phyloP scores from a whole-genome alignment of 2,888 invertebrate genomes.

The Drosophila leonis region DNA sequence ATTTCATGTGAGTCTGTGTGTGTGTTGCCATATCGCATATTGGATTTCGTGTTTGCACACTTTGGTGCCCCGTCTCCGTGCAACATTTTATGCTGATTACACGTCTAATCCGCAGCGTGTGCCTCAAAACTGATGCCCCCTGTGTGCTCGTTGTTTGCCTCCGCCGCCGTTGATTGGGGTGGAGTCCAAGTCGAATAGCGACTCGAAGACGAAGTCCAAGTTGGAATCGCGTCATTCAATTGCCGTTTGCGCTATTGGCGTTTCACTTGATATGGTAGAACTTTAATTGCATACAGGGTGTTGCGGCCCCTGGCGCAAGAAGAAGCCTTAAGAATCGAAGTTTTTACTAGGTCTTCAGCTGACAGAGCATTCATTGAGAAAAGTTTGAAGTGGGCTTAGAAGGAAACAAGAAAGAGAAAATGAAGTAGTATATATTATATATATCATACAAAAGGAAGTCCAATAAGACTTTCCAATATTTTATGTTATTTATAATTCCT shows the following conservation, averaged over 20 bases:
- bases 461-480: too few relatives aligned
- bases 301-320: not conserved
- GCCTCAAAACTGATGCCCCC: slow-evolving; percentile 50
- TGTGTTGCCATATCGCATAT: slow-evolving; percentile 54
- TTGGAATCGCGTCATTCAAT: slow-evolving; percentile 61
- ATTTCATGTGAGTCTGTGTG: slow-evolving; percentile 47
- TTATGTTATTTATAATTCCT: not conserved
- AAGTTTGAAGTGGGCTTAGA: not conserved
- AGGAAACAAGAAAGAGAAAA: too few relatives aligned
- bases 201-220: slow-evolving; percentile 9
- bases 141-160: not conserved
- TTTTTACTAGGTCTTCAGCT: not conserved
- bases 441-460: too few relatives aligned
- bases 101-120: slow-evolving; percentile 79
- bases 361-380: not conserved
- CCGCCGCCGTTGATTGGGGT: slow-evolving; percentile 26
- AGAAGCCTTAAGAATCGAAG: slow-evolving; percentile 27
- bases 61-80: slow-evolving; percentile 39
- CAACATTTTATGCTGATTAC: slow-evolving; percentile 81
- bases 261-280: slow-evolving; percentile 56
- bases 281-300: slow-evolving; percentile 68
- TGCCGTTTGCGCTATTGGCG: slow-evolving; percentile 68
- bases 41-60: slow-evolving; percentile 79
- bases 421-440: too few relatives aligned
- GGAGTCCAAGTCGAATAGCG: slow-evolving; percentile 9